phyloP scores from a whole-genome alignment of 1,140 invertebrate genomes.

The Grapholita molesta region DNA sequence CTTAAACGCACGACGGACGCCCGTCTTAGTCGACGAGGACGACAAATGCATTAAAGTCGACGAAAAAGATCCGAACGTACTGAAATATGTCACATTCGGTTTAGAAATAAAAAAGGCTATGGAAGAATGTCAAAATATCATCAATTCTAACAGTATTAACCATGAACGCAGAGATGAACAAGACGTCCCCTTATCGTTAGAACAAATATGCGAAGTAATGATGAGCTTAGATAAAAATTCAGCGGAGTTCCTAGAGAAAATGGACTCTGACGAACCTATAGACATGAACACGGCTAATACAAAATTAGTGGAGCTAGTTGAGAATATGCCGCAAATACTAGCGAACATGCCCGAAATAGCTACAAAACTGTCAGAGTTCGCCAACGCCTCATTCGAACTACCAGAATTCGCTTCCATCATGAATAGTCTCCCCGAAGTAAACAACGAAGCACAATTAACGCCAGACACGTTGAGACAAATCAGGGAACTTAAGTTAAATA shows the following conservation, averaged over 20 bases:
- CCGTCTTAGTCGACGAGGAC: slow-evolving; percentile 35
- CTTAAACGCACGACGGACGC: slow-evolving; percentile 35
- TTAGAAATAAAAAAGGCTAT: slow-evolving; percentile 70
- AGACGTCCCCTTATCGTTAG: slow-evolving; percentile 50
- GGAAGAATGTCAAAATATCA: slow-evolving; percentile 70
- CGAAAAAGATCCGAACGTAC: slow-evolving; percentile 45
- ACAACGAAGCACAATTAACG: slow-evolving; percentile 61
- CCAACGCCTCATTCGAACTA: slow-evolving; percentile 57
- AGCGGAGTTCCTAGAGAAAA: slow-evolving; percentile 55
- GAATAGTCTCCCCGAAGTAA: slow-evolving; percentile 57
- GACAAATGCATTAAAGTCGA: slow-evolving; percentile 26
- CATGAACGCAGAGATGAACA: slow-evolving; percentile 36
- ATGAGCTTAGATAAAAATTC: slow-evolving; percentile 64
- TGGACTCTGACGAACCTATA: slow-evolving; percentile 46
- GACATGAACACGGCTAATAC: slow-evolving; percentile 49
- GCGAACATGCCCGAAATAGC: slow-evolving; percentile 71
- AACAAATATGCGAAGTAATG: slow-evolving; percentile 66
- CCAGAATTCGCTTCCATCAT: slow-evolving; percentile 67
- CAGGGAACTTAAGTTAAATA: slow-evolving; percentile 60
- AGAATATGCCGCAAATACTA: slow-evolving; percentile 69
- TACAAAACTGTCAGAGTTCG: slow-evolving; percentile 60
- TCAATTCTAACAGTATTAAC: slow-evolving; percentile 54
- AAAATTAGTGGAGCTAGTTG: slow-evolving; percentile 56
- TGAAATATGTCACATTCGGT: slow-evolving; percentile 62
- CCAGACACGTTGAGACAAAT: slow-evolving; percentile 72